Conservation (phyloP, 2,888 invertebrate species). For the Monochamus alternatus region DNA sequence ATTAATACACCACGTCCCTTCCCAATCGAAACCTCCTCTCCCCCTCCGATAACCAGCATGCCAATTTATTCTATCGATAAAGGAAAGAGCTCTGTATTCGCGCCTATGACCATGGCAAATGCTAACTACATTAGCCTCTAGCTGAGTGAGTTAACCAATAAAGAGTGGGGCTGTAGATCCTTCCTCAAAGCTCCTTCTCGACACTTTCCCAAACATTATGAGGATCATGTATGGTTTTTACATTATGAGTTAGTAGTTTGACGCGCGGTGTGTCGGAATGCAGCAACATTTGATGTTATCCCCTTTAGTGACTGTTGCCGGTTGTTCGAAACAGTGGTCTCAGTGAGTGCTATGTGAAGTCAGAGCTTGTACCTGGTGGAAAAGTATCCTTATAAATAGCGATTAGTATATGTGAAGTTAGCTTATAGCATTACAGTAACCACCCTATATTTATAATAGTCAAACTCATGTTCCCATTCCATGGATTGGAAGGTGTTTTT, state of each 20-base stretch:
- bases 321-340: background rate
- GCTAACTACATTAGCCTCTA: conserved; percentile 67
- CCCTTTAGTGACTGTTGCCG: background rate
- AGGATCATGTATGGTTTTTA: conserved; percentile 52
- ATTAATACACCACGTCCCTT: background rate
- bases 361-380: background rate
- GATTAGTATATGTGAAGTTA: too few species aligned
- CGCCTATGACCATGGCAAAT: conserved; percentile 66
- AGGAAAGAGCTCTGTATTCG: conserved; percentile 43
- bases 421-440: too few species aligned
- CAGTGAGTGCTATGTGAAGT: background rate
- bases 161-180: conserved; percentile 61
- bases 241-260: conserved; percentile 44
- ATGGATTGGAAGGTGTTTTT: too few species aligned
- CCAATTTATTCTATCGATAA: conserved; percentile 15
- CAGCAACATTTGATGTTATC: background rate
- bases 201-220: conserved; percentile 58
- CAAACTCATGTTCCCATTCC: too few species aligned
- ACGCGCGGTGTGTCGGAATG: conserved; percentile 3
- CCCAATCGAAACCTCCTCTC: background rate
- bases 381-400: background rate
- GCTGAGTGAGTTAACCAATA: conserved; percentile 67
- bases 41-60: background rate
- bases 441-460: too few species aligned
- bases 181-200: conserved; percentile 58